Evolutionary conservation across 2,797 vertebrate genomes (phyloP).

Genomic region (Rachycentron canadum): DNA sequence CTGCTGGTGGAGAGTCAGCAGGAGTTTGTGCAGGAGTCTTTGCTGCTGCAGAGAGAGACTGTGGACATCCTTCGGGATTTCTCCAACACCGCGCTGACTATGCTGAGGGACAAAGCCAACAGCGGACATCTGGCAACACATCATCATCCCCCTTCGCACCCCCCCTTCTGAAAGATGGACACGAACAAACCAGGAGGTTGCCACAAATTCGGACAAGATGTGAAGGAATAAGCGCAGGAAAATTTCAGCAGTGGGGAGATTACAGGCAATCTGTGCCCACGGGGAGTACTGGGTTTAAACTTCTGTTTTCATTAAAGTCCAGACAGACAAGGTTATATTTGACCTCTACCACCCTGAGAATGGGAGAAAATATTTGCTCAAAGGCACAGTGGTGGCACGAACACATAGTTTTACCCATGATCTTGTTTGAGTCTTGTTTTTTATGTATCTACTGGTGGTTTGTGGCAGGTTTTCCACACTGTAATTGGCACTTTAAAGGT

Average conservation of each 20-base stretch:
- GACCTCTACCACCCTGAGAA: neutral
- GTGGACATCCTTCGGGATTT: constrained; percentile 84
- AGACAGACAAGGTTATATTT: neutral
- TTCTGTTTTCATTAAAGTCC: no score
- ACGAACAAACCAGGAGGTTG: neutral
- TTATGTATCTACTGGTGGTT: neutral
- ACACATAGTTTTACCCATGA: neutral
- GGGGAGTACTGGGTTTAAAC: neutral
- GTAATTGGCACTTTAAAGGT: neutral
- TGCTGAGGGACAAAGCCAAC: constrained; percentile 82
- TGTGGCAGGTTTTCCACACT: neutral
- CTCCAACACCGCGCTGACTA: constrained; percentile 79
- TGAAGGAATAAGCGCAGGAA: neutral
- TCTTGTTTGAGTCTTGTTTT: neutral
- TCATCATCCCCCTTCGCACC: constrained; percentile 23
- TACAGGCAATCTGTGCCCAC: no score
- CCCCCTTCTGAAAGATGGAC: constrained; percentile 19
- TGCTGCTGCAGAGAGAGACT: constrained; percentile 84
- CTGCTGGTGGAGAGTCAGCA: constrained; percentile 86
- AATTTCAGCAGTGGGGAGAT: no score
- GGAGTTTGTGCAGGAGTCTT: constrained; percentile 84
- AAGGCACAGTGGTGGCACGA: neutral
- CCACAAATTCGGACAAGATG: neutral
- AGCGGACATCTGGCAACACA: constrained; percentile 34
- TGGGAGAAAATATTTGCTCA: neutral